Base-by-base conservation (phyloP, 2,113 vertebrate genomes). In the Nestor notabilis region DNA sequence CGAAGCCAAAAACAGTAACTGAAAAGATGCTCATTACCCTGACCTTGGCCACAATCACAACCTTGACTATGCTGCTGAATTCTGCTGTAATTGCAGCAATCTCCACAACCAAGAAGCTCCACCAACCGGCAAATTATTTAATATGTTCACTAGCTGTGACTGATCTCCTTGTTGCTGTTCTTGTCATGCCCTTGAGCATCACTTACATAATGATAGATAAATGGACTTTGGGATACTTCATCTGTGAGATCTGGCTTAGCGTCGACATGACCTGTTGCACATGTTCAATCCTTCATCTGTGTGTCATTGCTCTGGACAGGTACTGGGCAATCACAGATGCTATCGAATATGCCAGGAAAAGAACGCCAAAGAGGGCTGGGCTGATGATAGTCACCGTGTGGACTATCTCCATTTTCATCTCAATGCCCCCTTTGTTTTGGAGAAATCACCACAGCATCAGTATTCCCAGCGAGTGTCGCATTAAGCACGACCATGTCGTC, bases 251-350 rank as follows among this genome's bases (percentile, higher is more conserved):
- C 58, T 99, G 99, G 99, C 97, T 99, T 10, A 99, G 99, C 15
- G 89, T 99, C 2, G 99, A 99, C 95, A 99, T 99, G 99, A 99
- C 99, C 68, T 99, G 99, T 88, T 99, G 99, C 96, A 99, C 99
- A 1, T 99, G 99, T 76, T 99, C 99, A 18, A 99, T 99, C 93
- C 98, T 99, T 86, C 99, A 99, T 33, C 98, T 99, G 83, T 99
- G 99, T 7, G 98, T 99, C 70, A 99, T 99, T 64, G 99, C 99
- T 1, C 97, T 99, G 86, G 99, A 99, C 95, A 98, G 99, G 80
- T 99, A 99, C 97, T 99, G 99, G 99, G 99, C 99, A 70, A 99
- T 99, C 96, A 99, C 99, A 13, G 98, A 99, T 0, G 99, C 99
- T 6, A 98, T 99, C 0, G 98, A 99, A 68, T 99, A 99, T 0